phyloP scores from a whole-genome alignment of 2,888 invertebrate genomes.

The Rhimphoctona megacephalus region DNA sequence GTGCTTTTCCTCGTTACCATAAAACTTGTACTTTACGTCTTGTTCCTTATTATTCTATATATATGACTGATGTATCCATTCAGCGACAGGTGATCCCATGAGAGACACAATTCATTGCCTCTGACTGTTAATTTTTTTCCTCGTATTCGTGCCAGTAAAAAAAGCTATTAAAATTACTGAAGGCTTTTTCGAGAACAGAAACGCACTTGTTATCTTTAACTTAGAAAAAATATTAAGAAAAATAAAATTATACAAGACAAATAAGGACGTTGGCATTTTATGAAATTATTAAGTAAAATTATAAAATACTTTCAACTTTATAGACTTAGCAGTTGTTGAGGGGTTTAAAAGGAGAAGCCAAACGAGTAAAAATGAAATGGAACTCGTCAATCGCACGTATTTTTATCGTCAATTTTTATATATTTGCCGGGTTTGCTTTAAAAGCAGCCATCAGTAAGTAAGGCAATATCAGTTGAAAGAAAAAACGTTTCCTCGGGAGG shows the following conservation, averaged over 20 bases:
- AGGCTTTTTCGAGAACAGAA: neutral
- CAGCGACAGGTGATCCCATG: neutral
- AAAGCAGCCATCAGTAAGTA: too few relatives aligned
- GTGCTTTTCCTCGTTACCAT: conserved; percentile 57
- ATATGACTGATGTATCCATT: conserved; percentile 5
- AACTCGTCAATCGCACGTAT: neutral
- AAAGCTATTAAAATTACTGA: neutral
- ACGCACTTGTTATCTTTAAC: neutral
- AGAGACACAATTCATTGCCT: neutral
- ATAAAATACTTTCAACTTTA: neutral
- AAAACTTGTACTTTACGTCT: conserved; percentile 37
- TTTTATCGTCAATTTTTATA: neutral
- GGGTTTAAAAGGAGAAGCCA: neutral
- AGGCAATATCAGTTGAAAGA: too few relatives aligned
- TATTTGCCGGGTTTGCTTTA: neutral
- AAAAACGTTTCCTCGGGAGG: neutral
- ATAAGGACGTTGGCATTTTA: neutral
- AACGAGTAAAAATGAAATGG: neutral
- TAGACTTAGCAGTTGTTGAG: neutral
- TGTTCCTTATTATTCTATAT: neutral
- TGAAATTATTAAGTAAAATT: neutral
- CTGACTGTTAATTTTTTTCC: conserved; percentile 28
- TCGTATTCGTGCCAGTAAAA: neutral
- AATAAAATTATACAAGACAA: neutral
- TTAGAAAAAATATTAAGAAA: neutral